Conservation (phyloP, 2,888 invertebrate species). For the Idaea straminata region DNA sequence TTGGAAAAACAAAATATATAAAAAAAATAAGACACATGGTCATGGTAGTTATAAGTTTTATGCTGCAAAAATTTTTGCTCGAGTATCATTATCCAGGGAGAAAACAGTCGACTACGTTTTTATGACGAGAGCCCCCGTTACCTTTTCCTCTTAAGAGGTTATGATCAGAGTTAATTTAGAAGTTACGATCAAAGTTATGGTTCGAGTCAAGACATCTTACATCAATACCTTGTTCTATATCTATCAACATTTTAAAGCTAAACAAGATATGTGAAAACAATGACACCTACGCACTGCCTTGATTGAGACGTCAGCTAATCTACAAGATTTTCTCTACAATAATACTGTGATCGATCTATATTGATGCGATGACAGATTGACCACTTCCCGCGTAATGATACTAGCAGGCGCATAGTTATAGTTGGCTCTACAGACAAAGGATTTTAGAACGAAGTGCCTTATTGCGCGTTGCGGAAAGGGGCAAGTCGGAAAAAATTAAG, state of each 20-base stretch:
- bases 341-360: conserved; percentile 46
- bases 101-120: too few species aligned
- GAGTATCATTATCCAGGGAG: too few species aligned
- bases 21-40: too few species aligned
- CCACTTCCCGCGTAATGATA: conserved; percentile 41
- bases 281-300: conserved; percentile 13
- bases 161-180: too few species aligned
- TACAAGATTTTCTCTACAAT: conserved; percentile 34
- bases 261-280: conserved; percentile 10
- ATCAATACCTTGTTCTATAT: not conserved
- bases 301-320: conserved; percentile 26
- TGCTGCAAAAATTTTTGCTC: too few species aligned
- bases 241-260: not conserved
- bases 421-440: conserved; percentile 17
- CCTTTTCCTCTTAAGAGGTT: too few species aligned
- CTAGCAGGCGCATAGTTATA: conserved; percentile 18
- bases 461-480: too few species aligned
- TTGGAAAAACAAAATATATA: too few species aligned
- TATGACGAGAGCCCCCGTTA: too few species aligned
- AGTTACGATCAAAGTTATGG: not conserved
- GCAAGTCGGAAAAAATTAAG: too few species aligned
- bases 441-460: too few species aligned
- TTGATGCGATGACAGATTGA: conserved; percentile 47
- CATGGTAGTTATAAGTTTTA: too few species aligned
- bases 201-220: not conserved